phyloP scores from a whole-genome alignment of 2,113 vertebrate genomes.

The Trematomus loennbergii region DNA sequence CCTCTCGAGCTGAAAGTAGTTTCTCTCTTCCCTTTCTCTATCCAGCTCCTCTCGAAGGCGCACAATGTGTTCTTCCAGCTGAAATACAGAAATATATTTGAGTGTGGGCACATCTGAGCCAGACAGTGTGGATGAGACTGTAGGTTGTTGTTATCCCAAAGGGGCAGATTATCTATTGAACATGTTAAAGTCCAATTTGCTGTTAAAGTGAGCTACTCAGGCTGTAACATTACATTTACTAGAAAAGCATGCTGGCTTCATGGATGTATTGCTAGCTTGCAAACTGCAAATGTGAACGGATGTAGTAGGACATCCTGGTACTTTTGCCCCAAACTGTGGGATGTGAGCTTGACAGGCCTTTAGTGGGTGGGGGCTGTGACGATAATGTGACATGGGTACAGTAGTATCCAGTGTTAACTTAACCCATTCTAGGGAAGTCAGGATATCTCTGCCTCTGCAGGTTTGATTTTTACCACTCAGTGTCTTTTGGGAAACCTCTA shows the following conservation, averaged over 20 bases:
- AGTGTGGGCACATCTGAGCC: not conserved
- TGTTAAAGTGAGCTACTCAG: not conserved
- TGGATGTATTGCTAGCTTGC: not conserved
- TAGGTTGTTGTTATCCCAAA: not conserved
- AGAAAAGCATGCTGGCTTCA: too few species aligned
- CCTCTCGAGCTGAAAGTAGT: slow-evolving; percentile 93
- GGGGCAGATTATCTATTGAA: not conserved
- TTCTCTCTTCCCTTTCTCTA: slow-evolving; percentile 91
- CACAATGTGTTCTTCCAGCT: slow-evolving; percentile 89
- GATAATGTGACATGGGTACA: too few species aligned
- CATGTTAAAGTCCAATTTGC: slow-evolving; percentile 8
- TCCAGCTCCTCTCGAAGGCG: slow-evolving; percentile 91
- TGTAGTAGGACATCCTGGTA: not conserved
- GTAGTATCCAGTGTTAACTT: too few species aligned
- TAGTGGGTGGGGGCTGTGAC: not conserved
- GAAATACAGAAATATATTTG: slow-evolving; percentile 31
- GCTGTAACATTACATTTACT: not conserved
- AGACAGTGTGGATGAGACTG: not conserved
- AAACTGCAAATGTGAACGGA: not conserved
- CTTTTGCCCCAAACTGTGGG: not conserved
- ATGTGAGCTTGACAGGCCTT: not conserved
- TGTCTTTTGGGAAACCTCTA: too few species aligned
- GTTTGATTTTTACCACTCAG: too few species aligned
- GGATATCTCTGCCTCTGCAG: too few species aligned
- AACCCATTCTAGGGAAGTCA: too few species aligned